A percentile compares a stretch with the other conserved stretches of the same genome.
These are phyloP conservation scores for Meiosimyza platycephala DNA, from an alignment of 2,888 invertebrate species.

Conservation along the genomic window DNA sequence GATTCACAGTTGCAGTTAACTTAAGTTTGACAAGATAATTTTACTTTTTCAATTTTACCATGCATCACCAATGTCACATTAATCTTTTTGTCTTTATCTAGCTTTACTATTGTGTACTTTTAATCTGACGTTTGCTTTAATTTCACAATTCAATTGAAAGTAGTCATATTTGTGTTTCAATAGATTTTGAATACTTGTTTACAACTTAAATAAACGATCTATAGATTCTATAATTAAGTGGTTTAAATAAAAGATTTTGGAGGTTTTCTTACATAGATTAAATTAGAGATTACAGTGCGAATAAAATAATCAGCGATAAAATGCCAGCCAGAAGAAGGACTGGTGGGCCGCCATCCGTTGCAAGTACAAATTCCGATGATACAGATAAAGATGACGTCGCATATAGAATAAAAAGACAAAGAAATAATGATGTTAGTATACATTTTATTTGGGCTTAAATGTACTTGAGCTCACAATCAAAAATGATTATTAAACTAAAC, in stretches of 20 bases:
- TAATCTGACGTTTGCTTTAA: constrained; percentile 17
- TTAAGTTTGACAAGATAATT: too few species aligned
- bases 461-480: too few species aligned
- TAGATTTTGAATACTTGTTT: background rate
- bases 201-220: too few species aligned
- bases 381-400: constrained; percentile 53
- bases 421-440: constrained; percentile 63
- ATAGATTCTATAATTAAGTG: too few species aligned
- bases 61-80: too few species aligned
- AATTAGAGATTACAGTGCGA: constrained; percentile 8
- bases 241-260: too few species aligned
- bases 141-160: constrained; percentile 8
- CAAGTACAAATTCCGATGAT: constrained; percentile 55
- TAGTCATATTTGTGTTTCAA: background rate
- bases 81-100: too few species aligned
- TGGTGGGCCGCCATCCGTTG: constrained; percentile 44
- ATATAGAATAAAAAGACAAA: constrained; percentile 62
- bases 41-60: too few species aligned
- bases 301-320: constrained; percentile 42
- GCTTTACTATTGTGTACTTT: background rate
- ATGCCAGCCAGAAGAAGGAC: constrained; percentile 65
- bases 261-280: too few species aligned
- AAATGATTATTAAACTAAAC: background rate
- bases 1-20: too few species aligned
- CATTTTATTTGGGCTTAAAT: background rate